Evolutionary conservation across 2,113 vertebrate genomes (phyloP), one percentile per base, ranked within the genome.

Genomic region (Hepsetus odoe): DNA sequence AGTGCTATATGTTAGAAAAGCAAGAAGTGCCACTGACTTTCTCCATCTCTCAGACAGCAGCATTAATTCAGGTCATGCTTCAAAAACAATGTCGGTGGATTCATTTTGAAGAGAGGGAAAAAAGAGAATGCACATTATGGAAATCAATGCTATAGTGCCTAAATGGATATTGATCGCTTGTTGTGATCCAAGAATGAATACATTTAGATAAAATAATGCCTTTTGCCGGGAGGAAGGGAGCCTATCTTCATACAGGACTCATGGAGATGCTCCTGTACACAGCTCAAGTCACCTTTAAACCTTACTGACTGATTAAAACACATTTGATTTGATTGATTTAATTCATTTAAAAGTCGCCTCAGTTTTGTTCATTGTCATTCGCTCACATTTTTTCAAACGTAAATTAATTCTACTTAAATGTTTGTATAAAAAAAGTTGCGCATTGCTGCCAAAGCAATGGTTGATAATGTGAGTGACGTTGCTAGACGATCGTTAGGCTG

Each of bases 121-220:
- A 74, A 72, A 73, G 11, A 62, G 74, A 38, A 49, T 55, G 51
- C n/a, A 26, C 74, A 80, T 82, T 80, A 72, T 70, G 67, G 75
- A 82, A 84, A 77, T 67, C 55, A 65, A 82, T 85, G 77, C 59
- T 74, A 59, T 71, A 77, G 72, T 16, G 68, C 72, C 40, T 71
- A 76, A 85, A 82, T 82, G 72, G 72, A 80, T 87, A 82, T 84
- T 77, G 82, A 86, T 83, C 74, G 42, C 64, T 59, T 35, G 33
- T 61, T 72, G 53, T 58, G 58, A 81, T 83, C 74, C 72, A 80
- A 81, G 68, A 83, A 80, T 58, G 74, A 82, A 85, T 82, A 80
- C 77, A 82, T 82, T 81, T 77, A 77, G 77, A 74, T 70, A 55
- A 78, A 85, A 80, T 72, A 78, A 72, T 71, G 80, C 69, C 24